Evolutionary conservation across 2,113 vertebrate species (phyloP), one percentile per base, ranked within the genome.

Genomic region (Plestiodon gilberti): DNA sequence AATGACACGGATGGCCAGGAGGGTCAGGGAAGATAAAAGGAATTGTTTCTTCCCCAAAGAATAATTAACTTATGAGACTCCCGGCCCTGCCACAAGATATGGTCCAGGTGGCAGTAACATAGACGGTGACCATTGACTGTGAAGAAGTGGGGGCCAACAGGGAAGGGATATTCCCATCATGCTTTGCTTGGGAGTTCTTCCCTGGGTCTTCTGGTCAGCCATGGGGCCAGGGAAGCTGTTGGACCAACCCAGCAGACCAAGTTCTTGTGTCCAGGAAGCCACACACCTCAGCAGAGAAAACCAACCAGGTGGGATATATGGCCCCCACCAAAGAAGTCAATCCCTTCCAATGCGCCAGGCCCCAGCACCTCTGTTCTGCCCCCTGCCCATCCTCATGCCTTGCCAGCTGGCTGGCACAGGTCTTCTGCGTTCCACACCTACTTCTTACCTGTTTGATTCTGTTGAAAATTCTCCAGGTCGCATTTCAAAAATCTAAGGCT

Each of bases 401-500:
- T 1, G 22, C 35, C 18, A 14, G 4, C 2, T 2, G 64, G 2
- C 1, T 69, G 2, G 2, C 59, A 11, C 7, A 11, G 18, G 40
- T 1, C 7, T 25, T 67, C 22, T 8, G 7, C 17, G 40, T 25
- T 20, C 11, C 64, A 33, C 15, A 30, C 1, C 28, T n/a, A 1
- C 10, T 13, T 8, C 77, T 11, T 11, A 86, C 84, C 84, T 80
- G 77, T 80, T 3, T 22, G 67, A 10, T 73, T 71, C 3, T 14
- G 6, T 6, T 80, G 61, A 6, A 80, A 86, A 13, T 48, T 33
- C 22, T 80, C 18, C 22, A 80, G 28, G 55, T 80, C 77, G 4
- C 84, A 86, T 6, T 48, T 71, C 30, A 73, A 3, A 22, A 1
- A 5, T 2, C 78, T 17, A 7, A 52, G 2, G 15, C 5, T 80